Conservation (phyloP, 2,797 vertebrate genomes). For the Sebastolobus alascanus region DNA sequence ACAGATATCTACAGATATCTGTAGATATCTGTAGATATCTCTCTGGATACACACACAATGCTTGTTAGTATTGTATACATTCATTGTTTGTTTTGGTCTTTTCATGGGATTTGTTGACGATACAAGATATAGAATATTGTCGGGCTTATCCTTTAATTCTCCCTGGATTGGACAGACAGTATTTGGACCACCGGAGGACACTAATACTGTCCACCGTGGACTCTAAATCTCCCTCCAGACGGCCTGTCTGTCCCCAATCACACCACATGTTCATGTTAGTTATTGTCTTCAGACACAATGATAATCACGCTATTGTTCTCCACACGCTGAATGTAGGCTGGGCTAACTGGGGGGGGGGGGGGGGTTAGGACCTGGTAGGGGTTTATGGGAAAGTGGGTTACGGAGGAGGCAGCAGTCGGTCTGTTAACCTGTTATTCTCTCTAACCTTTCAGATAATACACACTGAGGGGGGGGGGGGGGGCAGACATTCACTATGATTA, state of each 20-base stretch:
- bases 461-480: neutral
- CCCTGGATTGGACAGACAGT: neutral
- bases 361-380: constrained; percentile 35
- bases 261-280: constrained; percentile 54
- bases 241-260: constrained; percentile 13
- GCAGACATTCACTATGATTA: neutral
- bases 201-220: neutral
- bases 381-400: constrained; percentile 73
- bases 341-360: neutral
- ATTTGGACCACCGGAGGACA: neutral
- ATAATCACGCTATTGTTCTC: constrained; percentile 67
- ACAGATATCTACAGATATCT: too few species aligned
- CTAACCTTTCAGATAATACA: neutral
- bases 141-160: neutral
- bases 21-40: too few species aligned
- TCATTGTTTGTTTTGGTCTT: neutral
- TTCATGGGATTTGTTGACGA: neutral
- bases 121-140: neutral
- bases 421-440: neutral
- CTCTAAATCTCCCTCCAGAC: constrained; percentile 14
- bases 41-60: neutral
- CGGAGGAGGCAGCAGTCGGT: constrained; percentile 14
- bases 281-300: constrained; percentile 67
- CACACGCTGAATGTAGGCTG: constrained; percentile 28
- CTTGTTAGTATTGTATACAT: neutral